Percentiles rank a stretch among this genome's conserved stretches.
Evolutionary conservation across 2,113 vertebrate species (phyloP).

Genomic region (Silurus meridionalis): DNA sequence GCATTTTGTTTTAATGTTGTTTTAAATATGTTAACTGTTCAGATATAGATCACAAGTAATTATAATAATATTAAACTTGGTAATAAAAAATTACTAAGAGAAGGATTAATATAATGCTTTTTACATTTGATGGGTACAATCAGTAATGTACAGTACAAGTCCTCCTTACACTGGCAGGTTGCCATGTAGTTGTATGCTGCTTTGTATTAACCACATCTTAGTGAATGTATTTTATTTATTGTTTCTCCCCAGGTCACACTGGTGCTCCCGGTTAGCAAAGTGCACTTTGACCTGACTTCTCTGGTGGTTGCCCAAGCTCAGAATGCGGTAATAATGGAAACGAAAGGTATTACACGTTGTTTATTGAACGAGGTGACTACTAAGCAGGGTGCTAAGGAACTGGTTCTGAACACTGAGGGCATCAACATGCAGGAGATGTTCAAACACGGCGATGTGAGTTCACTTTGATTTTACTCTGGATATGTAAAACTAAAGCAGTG

Average conservation of each 20-base stretch:
- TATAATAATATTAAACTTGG: too few species aligned
- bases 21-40: too few species aligned
- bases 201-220: not conserved
- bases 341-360: constrained; percentile 86
- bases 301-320: constrained; percentile 78
- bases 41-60: too few species aligned
- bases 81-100: too few species aligned
- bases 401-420: constrained; percentile 85
- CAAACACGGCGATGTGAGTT: constrained; percentile 79
- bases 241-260: constrained; percentile 76
- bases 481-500: not conserved
- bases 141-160: not conserved
- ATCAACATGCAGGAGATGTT: constrained; percentile 92
- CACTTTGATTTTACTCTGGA: not conserved
- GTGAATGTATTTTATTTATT: not conserved
- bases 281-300: constrained; percentile 88
- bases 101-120: too few species aligned
- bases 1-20: too few species aligned
- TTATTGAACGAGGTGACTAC: constrained; percentile 81
- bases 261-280: constrained; percentile 80
- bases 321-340: constrained; percentile 80
- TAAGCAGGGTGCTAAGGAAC: constrained; percentile 72
- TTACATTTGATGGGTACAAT: too few species aligned
- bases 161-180: not conserved
- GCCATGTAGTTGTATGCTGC: not conserved